Evolutionary conservation across 2,888 invertebrate species (phyloP), one percentile per base, ranked within the genome.

Genomic region (Octonoba sinensis): DNA sequence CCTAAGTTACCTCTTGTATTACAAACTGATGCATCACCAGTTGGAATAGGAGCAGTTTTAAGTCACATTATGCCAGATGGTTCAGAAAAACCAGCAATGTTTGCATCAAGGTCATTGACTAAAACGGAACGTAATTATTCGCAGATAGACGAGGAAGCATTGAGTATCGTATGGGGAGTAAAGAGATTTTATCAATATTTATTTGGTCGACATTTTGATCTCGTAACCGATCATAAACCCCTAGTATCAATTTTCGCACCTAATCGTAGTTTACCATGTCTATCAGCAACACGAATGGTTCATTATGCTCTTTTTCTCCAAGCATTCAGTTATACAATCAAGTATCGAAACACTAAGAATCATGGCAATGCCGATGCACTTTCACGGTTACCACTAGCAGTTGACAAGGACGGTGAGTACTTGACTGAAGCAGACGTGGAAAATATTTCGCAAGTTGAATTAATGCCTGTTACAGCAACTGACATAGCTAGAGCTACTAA

Each of bases 31-130:
- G 57, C 57, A 57, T 57, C 57, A 57, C 86, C n/a, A 12, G 75
- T 74, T 18, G 88, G 87, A 22, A 69, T 87, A 49, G 87, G 87
- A 16, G 86, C 88, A 3, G 88, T 88, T 6, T 70, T 88, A n/a
- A 86, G 86, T 3, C 88, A 88, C 75, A 82, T 84, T 22, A 86
- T 84, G 62, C 76, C 81, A 24, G 87, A 88, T 84, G 87, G 87
- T 18, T 78, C 84, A n/a, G 88, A 89, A 78, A 81, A 86, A 83
- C 89, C 89, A 3, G 88, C 89, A 44, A 86, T 86, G 1, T 89
- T 88, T 84, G 89, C 88, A 0, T 89, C 88, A 64, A 86, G 87
- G 70, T 84, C 86, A 3, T 78, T 88, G 22, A 86, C 86, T 16
- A 54, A 24, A 56, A 81, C 87, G 8, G 87, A 89, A 78, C 81